Conservation (phyloP, 2,888 invertebrate genomes). For the Monopis laevigella region DNA sequence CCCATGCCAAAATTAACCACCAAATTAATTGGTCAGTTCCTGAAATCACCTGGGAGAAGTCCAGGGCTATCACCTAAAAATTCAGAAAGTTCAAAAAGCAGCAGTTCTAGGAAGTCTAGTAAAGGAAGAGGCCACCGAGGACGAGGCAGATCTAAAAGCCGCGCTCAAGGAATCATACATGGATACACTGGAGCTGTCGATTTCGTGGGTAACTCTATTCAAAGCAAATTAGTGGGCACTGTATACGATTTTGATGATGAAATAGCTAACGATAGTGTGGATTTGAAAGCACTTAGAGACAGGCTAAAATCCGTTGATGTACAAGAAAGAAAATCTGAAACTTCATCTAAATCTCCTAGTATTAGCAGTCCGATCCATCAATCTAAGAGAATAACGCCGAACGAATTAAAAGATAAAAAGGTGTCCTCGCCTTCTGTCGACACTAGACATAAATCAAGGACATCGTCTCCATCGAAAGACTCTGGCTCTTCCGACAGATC, state of each 20-base stretch:
- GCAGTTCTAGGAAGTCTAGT: constrained; percentile 35
- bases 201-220: constrained; percentile 73
- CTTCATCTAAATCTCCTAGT: constrained; percentile 63
- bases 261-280: constrained; percentile 77
- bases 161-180: constrained; percentile 36
- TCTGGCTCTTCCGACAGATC: constrained; percentile 14
- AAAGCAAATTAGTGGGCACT: constrained; percentile 84
- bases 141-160: constrained; percentile 58
- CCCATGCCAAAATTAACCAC: constrained; percentile 66
- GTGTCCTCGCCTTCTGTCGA: constrained; percentile 52
- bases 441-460: constrained; percentile 11
- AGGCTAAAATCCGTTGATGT: constrained; percentile 78
- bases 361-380: constrained; percentile 66
- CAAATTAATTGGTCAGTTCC: constrained; percentile 67
- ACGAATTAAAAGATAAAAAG: constrained; percentile 52
- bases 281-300: constrained; percentile 82
- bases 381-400: constrained; percentile 35
- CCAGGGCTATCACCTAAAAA: constrained; percentile 76
- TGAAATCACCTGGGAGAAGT: constrained; percentile 76
- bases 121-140: constrained; percentile 55
- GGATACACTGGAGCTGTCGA: constrained; percentile 44
- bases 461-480: constrained; percentile 11
- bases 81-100: constrained; percentile 48
- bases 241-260: constrained; percentile 91
- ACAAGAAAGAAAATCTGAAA: constrained; percentile 68